Conservation (phyloP, 2,113 vertebrate genomes). For the Nycticorax nycticorax region DNA sequence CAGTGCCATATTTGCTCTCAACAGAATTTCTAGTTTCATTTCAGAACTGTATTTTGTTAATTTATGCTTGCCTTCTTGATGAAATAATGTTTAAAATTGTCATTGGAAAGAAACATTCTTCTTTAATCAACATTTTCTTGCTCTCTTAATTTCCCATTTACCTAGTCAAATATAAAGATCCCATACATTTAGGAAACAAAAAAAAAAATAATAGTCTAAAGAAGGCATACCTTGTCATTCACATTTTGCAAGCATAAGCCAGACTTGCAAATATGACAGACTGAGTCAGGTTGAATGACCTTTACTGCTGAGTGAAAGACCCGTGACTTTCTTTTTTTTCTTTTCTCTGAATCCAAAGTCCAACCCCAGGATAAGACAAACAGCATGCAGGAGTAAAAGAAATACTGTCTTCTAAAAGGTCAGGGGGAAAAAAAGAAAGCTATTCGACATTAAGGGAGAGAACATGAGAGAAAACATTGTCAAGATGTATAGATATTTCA, state of each 20-base stretch:
- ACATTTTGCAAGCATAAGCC: neutral
- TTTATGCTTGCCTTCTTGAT: neutral
- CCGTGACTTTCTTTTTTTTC: rapidly evolving
- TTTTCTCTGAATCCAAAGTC: neutral
- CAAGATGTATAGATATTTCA: neutral
- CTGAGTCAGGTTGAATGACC: neutral
- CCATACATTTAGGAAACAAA: neutral
- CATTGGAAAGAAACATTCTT: neutral
- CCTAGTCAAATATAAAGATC: neutral
- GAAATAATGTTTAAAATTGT: neutral
- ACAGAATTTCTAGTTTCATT: neutral
- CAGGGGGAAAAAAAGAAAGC: neutral
- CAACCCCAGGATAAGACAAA: neutral
- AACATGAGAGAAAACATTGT: neutral
- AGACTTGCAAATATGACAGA: neutral
- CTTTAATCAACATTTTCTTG: neutral
- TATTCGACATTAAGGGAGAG: neutral
- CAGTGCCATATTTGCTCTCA: neutral
- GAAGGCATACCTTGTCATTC: neutral
- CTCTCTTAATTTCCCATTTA: neutral
- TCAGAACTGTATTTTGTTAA: neutral
- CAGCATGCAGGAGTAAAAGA: neutral
- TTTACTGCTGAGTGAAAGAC: neutral
- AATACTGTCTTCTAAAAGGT: neutral
- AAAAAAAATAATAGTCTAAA: neutral